Percentiles rank a stretch among this genome's conserved stretches.
These are phyloP conservation scores for Phyllostomus hastatus DNA, from an alignment of 2,113 vertebrate genomes.

Conservation along the genomic window DNA sequence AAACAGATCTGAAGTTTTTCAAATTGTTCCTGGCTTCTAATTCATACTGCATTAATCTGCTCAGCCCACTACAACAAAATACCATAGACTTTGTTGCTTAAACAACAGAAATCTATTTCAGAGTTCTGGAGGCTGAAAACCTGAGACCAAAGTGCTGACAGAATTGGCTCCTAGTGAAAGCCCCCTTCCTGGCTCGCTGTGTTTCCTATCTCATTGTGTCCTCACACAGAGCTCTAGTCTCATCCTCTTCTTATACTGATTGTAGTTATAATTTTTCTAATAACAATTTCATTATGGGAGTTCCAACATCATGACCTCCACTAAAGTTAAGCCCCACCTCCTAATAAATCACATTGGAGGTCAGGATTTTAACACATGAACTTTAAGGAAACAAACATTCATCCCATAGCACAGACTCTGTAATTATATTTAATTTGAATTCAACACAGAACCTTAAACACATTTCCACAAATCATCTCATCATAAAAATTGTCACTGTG, in stretches of 20 bases:
- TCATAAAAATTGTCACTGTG: neutral
- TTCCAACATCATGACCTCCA: neutral
- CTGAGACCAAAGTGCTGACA: neutral
- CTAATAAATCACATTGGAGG: neutral
- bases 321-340: neutral
- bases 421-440: neutral
- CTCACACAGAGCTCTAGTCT: neutral
- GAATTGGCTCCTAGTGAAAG: neutral
- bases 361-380: neutral
- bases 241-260: neutral
- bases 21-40: neutral
- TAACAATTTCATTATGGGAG: neutral
- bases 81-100: neutral
- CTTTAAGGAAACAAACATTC: neutral
- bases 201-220: neutral
- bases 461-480: neutral
- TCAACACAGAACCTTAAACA: neutral
- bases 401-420: neutral
- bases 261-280: neutral
- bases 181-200: neutral
- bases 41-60: neutral
- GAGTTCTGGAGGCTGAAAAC: neutral
- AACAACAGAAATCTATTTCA: neutral
- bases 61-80: neutral
- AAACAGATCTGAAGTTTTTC: neutral